Base-by-base conservation (phyloP, 2,797 vertebrate species). In the Leptatherina wallacei region DNA sequence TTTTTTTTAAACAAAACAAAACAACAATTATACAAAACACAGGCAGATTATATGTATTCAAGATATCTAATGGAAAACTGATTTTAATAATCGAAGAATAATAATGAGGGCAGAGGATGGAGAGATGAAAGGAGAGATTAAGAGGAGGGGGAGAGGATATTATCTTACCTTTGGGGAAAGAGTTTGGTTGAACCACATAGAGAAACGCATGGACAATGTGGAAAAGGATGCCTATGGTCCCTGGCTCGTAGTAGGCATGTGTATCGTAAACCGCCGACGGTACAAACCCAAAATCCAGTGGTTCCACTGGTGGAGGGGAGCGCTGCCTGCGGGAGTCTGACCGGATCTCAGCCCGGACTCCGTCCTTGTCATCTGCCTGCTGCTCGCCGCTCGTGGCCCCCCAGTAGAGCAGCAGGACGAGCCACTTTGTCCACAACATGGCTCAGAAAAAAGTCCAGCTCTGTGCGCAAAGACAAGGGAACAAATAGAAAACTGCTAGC, bases 121-220 rank as follows among this genome's bases (percentile, higher is more conserved):
- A 24, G 5, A 7, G 13, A 3, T 1, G 1, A 16, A 38, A 9
- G 35, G 18, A 7, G 18, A 2, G 32, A 32, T 8, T 6, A 14
- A 27, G 44, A 5, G 18, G 30, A 51, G 29, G 6, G 54, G 33
- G 18, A 30, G 6, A 44, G 42, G 18, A 44, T 16, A 22, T 11
- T 13, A 33, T 60, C 94, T 94, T 82, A 98, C 98, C 98, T 95
- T 95, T 94, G 7, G 98, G 98, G 58, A 98, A 98, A 61, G 89
- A 65, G 82, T 96, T 92, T 1, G 98, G 98, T 71, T 99, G 97
- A 52, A 98, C 92, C 9, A 96, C 81, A 57, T 94, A 93, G 20
- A 99, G 94, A 67, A 97, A 99, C 13, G 92, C 73, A 14, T 95
- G 95, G 40, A 97, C 97, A 84, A 97, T 79, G 69, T 95, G 94